phyloP scores from a whole-genome alignment of 64 coral and sea anemone genomes.

The Montipora efflorescens region DNA sequence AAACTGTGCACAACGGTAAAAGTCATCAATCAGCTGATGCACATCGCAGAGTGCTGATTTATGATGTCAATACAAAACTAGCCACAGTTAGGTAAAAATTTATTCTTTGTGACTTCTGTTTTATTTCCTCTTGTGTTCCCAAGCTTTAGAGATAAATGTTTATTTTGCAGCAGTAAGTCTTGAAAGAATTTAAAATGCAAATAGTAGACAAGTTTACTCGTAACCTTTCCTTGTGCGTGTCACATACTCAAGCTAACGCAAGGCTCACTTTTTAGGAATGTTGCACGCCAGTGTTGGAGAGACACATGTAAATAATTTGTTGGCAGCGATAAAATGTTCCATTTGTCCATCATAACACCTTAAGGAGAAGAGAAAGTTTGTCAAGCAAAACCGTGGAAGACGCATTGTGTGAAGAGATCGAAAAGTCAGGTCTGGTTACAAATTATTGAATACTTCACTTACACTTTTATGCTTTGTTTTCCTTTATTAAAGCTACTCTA shows the following conservation, averaged over 20 bases:
- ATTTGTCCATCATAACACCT: neutral
- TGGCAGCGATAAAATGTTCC: neutral
- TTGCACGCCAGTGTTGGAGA: neutral
- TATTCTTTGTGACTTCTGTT: neutral
- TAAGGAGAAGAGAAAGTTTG: neutral
- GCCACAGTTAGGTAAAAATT: neutral
- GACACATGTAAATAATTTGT: neutral
- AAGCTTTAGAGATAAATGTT: neutral
- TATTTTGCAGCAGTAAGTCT: neutral
- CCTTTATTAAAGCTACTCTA: neutral
- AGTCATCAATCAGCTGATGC: neutral
- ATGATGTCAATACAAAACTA: neutral
- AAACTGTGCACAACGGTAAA: neutral
- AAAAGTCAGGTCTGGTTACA: neutral
- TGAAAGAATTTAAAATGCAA: neutral
- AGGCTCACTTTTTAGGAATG: neutral
- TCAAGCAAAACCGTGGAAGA: neutral
- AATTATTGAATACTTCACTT: neutral
- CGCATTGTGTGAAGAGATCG: neutral
- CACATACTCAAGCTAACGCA: neutral
- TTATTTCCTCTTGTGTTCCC: neutral
- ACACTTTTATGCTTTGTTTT: neutral
- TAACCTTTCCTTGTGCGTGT: neutral
- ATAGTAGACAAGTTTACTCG: neutral
- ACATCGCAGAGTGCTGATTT: neutral